phyloP scores from a whole-genome alignment of 1,140 invertebrate genomes.

The Diabrotica virgifera region DNA sequence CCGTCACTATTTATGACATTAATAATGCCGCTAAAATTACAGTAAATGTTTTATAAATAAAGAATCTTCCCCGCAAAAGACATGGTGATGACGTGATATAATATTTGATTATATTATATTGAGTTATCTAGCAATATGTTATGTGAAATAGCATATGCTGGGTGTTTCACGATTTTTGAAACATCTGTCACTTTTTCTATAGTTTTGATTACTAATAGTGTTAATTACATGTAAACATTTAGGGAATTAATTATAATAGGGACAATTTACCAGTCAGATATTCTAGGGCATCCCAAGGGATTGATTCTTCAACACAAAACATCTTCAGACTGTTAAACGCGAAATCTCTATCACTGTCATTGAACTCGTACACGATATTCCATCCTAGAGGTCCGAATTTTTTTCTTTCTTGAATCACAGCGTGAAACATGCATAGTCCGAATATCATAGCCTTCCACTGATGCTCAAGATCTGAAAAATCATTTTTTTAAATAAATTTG shows the following conservation, averaged over 20 bases:
- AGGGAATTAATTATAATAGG: too few relatives aligned
- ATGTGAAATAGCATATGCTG: too few relatives aligned
- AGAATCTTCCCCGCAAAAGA: too few relatives aligned
- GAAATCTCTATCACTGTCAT: conserved; percentile 83
- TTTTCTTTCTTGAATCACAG: conserved; percentile 82
- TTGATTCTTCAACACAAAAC: conserved; percentile 66
- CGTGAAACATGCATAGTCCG: conserved; percentile 80
- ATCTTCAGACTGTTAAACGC: conserved; percentile 81
- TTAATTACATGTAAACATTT: not conserved
- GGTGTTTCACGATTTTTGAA: too few relatives aligned
- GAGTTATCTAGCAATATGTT: too few relatives aligned
- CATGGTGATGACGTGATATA: too few relatives aligned
- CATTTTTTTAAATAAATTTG: too few relatives aligned
- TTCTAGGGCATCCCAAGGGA: conserved; percentile 84
- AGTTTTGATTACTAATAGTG: not conserved
- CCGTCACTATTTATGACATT: too few relatives aligned
- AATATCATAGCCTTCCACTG: conserved; percentile 77
- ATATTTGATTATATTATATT: too few relatives aligned
- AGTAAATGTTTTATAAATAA: too few relatives aligned
- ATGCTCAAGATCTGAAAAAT: conserved; percentile 59
- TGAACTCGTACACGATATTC: conserved; percentile 91
- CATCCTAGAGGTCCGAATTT: conserved; percentile 89
- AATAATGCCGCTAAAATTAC: too few relatives aligned
- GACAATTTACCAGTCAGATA: conserved; percentile 70
- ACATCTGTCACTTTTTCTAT: conserved; percentile 12